Base-by-base conservation (phyloP, 2,113 vertebrate genomes). In the Alethe diademata region DNA sequence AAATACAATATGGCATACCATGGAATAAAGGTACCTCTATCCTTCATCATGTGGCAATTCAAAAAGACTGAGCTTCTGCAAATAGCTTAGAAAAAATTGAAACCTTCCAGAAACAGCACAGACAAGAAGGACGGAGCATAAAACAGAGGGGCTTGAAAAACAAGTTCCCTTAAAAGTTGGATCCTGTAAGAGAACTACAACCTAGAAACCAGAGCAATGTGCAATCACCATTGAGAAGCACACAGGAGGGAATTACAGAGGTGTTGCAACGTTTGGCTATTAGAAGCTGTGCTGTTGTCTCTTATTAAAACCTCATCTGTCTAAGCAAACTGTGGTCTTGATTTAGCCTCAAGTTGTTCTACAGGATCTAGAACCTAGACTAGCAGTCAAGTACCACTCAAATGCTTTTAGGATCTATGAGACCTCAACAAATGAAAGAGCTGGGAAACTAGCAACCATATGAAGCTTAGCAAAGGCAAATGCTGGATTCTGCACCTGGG, bases 161-260 rank as follows among this genome's bases (percentile, higher is more conserved):
- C 2, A 51, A 45, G 24, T 25, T 89, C 28, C 9, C 31, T 78
- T 36, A 7, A 7, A 67, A 81, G 22, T 0, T 42, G 9, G 3
- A 22, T 72, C 10, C 33, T 19, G 3, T 36, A 58, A 45, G 38
- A 76, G 20, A 84, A 43, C 31, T 40, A 7, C 51, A 40, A 22
- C 14, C 36, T 31, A 20, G 36, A 78, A 28, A 69, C 22, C 20
- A 94, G 11, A 65, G 47, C 15, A 79, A 58, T 24, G n/a, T 31
- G 19, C 26, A 62, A 26, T 35, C 14, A 33, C 17, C 4, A 3
- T 3, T 62, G 35, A 69, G 45, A 85, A 47, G 36, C 0, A 5
- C 15, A 45, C 1, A 56, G 29, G 47, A 64, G 2, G 19, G 38
- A 78, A 54, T 40, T 15, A 65, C 0, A 0, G 12, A 66, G 12